phyloP scores from a whole-genome alignment of 2,888 invertebrate genomes.

The Lordiphosa fenestrarum region DNA sequence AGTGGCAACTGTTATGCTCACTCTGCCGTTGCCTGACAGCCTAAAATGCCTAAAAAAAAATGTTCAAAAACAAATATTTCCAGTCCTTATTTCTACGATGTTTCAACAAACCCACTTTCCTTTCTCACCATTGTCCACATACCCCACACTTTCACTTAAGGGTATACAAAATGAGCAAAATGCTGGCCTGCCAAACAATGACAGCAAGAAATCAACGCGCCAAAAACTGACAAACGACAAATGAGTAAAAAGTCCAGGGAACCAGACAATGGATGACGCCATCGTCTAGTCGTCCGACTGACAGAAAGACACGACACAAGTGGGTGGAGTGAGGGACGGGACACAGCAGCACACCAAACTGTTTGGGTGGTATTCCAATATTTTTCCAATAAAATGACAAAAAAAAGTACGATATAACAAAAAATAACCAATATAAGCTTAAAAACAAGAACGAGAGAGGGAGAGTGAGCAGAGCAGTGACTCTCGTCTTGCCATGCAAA shows the following conservation, averaged over 20 bases:
- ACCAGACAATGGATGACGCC: conserved; percentile 18
- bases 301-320: conserved; percentile 23
- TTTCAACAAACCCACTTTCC: too few relatives aligned
- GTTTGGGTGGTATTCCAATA: conserved; percentile 8
- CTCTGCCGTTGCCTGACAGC: too few relatives aligned
- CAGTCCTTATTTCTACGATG: too few relatives aligned
- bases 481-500: conserved; percentile 10
- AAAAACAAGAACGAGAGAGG: not conserved
- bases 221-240: conserved; percentile 65
- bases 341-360: too few relatives aligned
- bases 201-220: conserved; percentile 66
- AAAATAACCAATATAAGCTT: conserved; percentile 11
- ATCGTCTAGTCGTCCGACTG: conserved; percentile 19
- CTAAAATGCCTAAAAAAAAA: too few relatives aligned
- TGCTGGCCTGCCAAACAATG: conserved; percentile 51
- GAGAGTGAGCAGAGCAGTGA: not conserved
- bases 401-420: conserved; percentile 14
- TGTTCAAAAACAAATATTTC: too few relatives aligned
- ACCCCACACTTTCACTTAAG: too few relatives aligned
- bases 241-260: conserved; percentile 53
- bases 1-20: too few relatives aligned
- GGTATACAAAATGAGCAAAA: conserved; percentile 8
- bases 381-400: conserved; percentile 22
- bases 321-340: not conserved
- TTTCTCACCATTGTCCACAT: too few relatives aligned